A percentile compares a stretch with the other conserved stretches of the same genome.
Conservation (phyloP, 2,888 invertebrate species). For the Drosophila acutilabella region DNA sequence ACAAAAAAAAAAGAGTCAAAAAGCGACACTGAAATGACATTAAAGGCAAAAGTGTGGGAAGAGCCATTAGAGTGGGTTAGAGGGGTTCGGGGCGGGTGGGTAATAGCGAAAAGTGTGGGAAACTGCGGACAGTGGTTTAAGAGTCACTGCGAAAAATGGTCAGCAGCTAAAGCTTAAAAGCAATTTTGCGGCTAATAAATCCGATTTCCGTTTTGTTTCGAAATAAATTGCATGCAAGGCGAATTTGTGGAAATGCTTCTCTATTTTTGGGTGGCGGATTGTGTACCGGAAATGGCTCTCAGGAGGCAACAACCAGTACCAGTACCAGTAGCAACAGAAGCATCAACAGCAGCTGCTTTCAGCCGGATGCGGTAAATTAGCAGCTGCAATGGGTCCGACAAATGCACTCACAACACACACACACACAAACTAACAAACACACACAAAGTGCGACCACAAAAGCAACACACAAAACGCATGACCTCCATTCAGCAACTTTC, state of each 20-base stretch:
- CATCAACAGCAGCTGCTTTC: constrained; percentile 40
- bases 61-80: not conserved
- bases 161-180: constrained; percentile 72
- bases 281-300: constrained; percentile 67
- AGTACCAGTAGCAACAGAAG: constrained; percentile 18
- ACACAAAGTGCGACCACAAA: constrained; percentile 12
- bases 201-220: constrained; percentile 82
- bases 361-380: constrained; percentile 76
- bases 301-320: constrained; percentile 24
- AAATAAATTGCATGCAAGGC: constrained; percentile 77
- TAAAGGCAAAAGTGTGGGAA: constrained; percentile 20
- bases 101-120: not conserved
- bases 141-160: constrained; percentile 67
- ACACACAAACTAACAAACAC: constrained; percentile 11
- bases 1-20: constrained; percentile 30
- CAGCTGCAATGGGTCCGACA: constrained; percentile 57
- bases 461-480: constrained; percentile 45
- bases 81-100: not conserved
- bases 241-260: constrained; percentile 16
- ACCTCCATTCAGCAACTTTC: constrained; percentile 52
- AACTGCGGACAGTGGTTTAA: constrained; percentile 38
- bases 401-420: constrained; percentile 28
- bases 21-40: constrained; percentile 41
- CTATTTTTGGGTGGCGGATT: constrained; percentile 19
- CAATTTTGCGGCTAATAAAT: constrained; percentile 85